Conservation (phyloP, 2,888 invertebrate genomes). For the Metopia argyrocephala region DNA sequence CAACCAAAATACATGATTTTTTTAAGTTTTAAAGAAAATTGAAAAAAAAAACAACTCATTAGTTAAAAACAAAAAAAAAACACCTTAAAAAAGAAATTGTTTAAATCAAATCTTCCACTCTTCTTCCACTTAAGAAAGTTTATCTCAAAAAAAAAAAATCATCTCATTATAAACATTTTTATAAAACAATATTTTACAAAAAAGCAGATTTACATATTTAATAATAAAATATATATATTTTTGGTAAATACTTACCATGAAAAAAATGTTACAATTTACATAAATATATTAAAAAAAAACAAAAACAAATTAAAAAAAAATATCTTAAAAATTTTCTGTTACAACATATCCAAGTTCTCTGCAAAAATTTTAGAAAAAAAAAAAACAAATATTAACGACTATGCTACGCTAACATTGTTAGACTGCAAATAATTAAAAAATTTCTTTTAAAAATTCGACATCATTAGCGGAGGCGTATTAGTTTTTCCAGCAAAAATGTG, state of each 20-base stretch:
- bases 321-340: neutral
- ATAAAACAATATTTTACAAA: neutral
- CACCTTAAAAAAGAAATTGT: neutral
- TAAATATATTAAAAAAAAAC: neutral
- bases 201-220: slow-evolving; percentile 1
- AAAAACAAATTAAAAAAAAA: neutral
- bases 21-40: neutral
- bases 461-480: neutral
- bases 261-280: neutral
- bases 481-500: slow-evolving; percentile 79
- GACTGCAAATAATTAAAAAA: too few relatives aligned
- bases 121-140: neutral
- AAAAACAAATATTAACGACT: neutral
- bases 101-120: neutral
- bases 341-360: neutral
- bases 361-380: slow-evolving; percentile 29
- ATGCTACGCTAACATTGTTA: slow-evolving; percentile 13
- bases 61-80: neutral
- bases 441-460: too few relatives aligned
- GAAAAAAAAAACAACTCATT: slow-evolving; percentile 18
- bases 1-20: slow-evolving; percentile 6
- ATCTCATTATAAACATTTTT: neutral
- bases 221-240: neutral
- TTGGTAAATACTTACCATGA: neutral
- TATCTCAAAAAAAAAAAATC: slow-evolving; percentile 8